Percentiles rank a stretch among this genome's conserved stretches.
phyloP scores from a whole-genome alignment of 2,888 invertebrate genomes.

The Nephrotoma guestfalica region DNA sequence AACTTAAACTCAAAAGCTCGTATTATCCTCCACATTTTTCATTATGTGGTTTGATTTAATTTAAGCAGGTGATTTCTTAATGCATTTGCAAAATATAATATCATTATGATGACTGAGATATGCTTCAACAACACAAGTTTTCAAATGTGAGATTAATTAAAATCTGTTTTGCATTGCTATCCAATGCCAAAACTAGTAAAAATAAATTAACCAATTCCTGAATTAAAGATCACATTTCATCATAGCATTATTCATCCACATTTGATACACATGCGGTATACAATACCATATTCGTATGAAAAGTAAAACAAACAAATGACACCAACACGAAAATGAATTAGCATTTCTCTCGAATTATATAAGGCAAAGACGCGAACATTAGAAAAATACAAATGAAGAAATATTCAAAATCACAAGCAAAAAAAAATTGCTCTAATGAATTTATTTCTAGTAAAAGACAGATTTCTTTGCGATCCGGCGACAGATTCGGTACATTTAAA shows the following conservation, averaged over 20 bases:
- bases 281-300: too few relatives aligned
- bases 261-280: not conserved
- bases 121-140: too few relatives aligned
- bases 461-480: slow-evolving; percentile 22
- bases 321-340: not conserved
- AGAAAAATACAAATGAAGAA: not conserved
- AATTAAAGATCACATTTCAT: not conserved
- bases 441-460: not conserved
- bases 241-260: not conserved
- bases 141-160: too few relatives aligned
- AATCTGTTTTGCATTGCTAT: too few relatives aligned
- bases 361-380: not conserved
- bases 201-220: not conserved
- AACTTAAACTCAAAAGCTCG: too few relatives aligned
- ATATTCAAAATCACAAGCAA: not conserved
- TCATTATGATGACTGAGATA: too few relatives aligned
- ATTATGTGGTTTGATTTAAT: too few relatives aligned
- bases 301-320: not conserved
- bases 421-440: not conserved
- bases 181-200: too few relatives aligned
- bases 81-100: too few relatives aligned
- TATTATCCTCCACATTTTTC: too few relatives aligned
- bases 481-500: slow-evolving; percentile 17
- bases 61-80: too few relatives aligned
- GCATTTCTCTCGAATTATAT: not conserved